A percentile compares a stretch with the other conserved stretches of the same genome.
phyloP scores from a whole-genome alignment of 2,113 vertebrate genomes.

The Apteryx mantelli region DNA sequence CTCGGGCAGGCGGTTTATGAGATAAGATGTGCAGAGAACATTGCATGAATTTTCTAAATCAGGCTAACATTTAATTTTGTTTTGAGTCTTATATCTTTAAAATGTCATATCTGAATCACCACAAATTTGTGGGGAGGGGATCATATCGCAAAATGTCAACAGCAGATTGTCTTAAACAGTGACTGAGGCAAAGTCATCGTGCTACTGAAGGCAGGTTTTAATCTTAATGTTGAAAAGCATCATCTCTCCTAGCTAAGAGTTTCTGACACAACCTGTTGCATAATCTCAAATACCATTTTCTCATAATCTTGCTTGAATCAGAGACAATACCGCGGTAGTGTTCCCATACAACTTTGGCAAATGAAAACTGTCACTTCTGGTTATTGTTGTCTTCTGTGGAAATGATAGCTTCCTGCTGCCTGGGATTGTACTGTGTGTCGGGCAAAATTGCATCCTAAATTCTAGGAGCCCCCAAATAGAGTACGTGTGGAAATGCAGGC shows the following conservation, averaged over 20 bases:
- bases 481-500: not conserved
- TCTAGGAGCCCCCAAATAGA: not conserved
- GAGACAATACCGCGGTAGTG: rapidly evolving
- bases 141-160: not conserved
- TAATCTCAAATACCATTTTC: not conserved
- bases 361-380: not conserved
- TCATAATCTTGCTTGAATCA: not conserved
- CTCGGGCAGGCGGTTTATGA: not conserved
- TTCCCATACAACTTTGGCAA: not conserved
- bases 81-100: not conserved
- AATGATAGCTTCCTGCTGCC: rapidly evolving
- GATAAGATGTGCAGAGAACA: not conserved
- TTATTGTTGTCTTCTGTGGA: not conserved
- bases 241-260: not conserved
- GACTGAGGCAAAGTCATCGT: not conserved
- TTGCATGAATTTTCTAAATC: not conserved
- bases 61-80: not conserved
- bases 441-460: not conserved
- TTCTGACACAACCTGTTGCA: not conserved
- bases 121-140: not conserved
- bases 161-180: not conserved
- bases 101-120: not conserved
- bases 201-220: not conserved
- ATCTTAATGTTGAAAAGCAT: not conserved
- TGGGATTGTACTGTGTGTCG: not conserved